Evolutionary conservation across 2,797 vertebrate species (phyloP).

Genomic region (Mallotus villosus): DNA sequence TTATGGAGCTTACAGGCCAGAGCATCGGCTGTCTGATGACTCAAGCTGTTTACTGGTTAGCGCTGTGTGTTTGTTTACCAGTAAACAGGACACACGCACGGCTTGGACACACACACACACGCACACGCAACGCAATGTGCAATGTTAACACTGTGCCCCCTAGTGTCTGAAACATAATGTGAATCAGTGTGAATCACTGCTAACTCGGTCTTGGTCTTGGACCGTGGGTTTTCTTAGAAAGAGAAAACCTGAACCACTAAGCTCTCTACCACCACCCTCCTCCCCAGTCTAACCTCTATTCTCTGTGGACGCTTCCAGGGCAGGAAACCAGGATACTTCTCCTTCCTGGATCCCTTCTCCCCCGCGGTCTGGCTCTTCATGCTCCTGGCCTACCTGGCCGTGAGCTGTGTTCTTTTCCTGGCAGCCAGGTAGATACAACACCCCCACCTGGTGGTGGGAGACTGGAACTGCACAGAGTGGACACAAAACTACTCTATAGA

Average conservation of each 20-base stretch:
- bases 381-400: constrained; percentile 90
- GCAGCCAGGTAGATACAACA: constrained; percentile 81
- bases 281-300: neutral
- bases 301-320: constrained; percentile 64
- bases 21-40: neutral
- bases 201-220: neutral
- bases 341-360: constrained; percentile 92
- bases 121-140: constrained; percentile 5
- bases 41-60: neutral
- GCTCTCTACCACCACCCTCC: neutral
- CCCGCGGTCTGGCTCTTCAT: constrained; percentile 95
- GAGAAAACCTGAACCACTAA: neutral
- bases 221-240: neutral
- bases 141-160: constrained; percentile 27
- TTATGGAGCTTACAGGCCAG: neutral
- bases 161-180: constrained; percentile 26
- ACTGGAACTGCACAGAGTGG: neutral
- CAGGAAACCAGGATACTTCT: constrained; percentile 91
- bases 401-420: constrained; percentile 92
- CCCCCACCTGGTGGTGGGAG: neutral
- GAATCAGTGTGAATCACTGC: constrained; percentile 2
- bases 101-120: constrained; percentile 16
- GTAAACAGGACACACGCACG: neutral
- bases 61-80: neutral
- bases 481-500: too few relatives aligned